phyloP scores from a whole-genome alignment of 2,888 invertebrate genomes.

The Nipponacmea schrenckii region DNA sequence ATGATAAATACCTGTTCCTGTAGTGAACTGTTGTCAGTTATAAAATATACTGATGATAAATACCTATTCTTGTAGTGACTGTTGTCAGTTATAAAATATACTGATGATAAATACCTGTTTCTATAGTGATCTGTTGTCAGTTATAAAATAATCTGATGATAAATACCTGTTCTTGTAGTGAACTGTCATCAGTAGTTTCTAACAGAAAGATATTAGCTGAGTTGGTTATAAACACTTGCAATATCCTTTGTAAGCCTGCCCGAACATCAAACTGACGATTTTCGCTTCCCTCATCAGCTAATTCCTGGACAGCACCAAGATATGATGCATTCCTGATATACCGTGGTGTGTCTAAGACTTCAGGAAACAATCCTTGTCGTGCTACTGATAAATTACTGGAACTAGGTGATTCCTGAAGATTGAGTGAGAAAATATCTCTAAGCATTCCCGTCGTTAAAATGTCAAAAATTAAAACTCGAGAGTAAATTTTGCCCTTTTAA shows the following conservation, averaged over 20 bases:
- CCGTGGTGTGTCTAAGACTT: slow-evolving; percentile 28
- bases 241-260: slow-evolving; percentile 76
- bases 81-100: too few relatives aligned
- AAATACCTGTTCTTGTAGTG: slow-evolving; percentile 53
- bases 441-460: neutral
- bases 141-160: too few relatives aligned
- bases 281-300: slow-evolving; percentile 49
- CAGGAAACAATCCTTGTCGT: slow-evolving; percentile 26
- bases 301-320: slow-evolving; percentile 56
- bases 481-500: too few relatives aligned
- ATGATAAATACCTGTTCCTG: too few relatives aligned
- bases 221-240: slow-evolving; percentile 88
- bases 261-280: slow-evolving; percentile 49
- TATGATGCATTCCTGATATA: slow-evolving; percentile 56
- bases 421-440: neutral
- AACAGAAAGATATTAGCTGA: slow-evolving; percentile 88
- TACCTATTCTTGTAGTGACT: too few relatives aligned
- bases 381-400: slow-evolving; percentile 39
- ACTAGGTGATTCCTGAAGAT: slow-evolving; percentile 47
- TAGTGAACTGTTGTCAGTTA: too few relatives aligned
- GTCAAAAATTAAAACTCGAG: neutral
- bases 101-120: too few relatives aligned
- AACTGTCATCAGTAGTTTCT: slow-evolving; percentile 41
- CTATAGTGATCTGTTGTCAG: too few relatives aligned
- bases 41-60: too few relatives aligned